phyloP scores from a whole-genome alignment of 2,797 vertebrate species.

The Craterocephalus amniculus region DNA sequence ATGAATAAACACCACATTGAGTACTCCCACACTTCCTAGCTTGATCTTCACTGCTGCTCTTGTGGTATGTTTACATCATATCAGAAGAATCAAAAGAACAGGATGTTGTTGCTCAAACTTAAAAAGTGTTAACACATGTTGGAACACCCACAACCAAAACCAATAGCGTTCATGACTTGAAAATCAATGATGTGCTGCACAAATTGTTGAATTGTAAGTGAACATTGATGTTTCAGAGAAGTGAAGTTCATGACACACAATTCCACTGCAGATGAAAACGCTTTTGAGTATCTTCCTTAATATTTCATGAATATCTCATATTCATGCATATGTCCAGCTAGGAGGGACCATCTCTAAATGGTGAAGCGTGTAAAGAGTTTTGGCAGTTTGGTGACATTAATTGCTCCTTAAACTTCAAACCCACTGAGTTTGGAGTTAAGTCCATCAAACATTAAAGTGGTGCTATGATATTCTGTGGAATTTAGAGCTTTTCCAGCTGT shows the following conservation, averaged over 20 bases:
- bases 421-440: neutral
- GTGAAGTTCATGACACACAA: neutral
- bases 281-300: constrained; percentile 1
- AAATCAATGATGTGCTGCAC: constrained; percentile 27
- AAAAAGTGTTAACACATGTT: constrained; percentile 58
- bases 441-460: neutral
- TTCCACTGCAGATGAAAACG: neutral
- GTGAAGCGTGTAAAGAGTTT: constrained; percentile 1
- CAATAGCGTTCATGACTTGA: constrained; percentile 27
- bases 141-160: constrained; percentile 47
- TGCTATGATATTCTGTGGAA: no score
- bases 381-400: neutral
- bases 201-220: constrained; percentile 17
- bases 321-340: neutral
- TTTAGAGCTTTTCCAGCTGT: neutral
- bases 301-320: neutral
- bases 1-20: constrained; percentile 30
- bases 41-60: constrained; percentile 28
- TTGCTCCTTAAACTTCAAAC: neutral
- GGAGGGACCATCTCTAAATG: neutral
- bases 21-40: constrained; percentile 30
- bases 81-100: constrained; percentile 48
- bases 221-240: constrained; percentile 1
- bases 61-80: constrained; percentile 44
- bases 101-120: constrained; percentile 44